Base-by-base conservation (phyloP, 2,797 vertebrate genomes). In the Meriones psammophilus region DNA sequence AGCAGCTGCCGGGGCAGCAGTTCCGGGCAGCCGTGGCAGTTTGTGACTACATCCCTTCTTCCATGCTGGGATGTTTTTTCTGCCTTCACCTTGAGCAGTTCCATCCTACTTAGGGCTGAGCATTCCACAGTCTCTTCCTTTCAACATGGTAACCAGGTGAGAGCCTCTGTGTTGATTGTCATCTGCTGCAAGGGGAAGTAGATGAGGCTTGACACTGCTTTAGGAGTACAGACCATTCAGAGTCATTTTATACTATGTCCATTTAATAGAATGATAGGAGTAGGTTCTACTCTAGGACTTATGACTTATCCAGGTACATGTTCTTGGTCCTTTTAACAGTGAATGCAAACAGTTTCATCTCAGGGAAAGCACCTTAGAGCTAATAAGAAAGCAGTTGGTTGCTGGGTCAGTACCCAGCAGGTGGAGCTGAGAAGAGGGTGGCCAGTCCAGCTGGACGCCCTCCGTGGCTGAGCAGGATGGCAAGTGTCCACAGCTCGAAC, bases 31-130 rank as follows among this genome's bases (percentile, higher is more conserved):
- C 33, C 20, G 33, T 24, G 84, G n/a, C 26, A 56, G 33, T 33
- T 54, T 12, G 2, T 78, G 36, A 3, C 5, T 20, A 39, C 78
- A 78, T 8, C 39, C 7, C 0, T 0, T 0, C 3, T 80, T 17
- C 71, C 13, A 54, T 18, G 42, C 8, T 71, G 22, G 12, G 3
- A 68, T 8, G 5, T 71, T 87, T 22, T 74, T 20, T 12, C 33
- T 22, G 24, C 33, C 54, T 56, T n/a, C 20, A 69, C 4, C 9
- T n/a, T 68, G 28, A 50, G 18, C 18, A n/a, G 15, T 8, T 26
- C 7, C 33, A 54, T 56, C 12, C 30, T 26, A n/a, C 33, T n/a
- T 36, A 68, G 50, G 60, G 42, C 20, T 54, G 66, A 36, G 14
- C 22, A 26, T 26, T 54, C 30, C 20, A 69, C 12, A 8, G 30